phyloP scores from a whole-genome alignment of 2,113 vertebrate genomes.

The Ceuthmochares aereus region DNA sequence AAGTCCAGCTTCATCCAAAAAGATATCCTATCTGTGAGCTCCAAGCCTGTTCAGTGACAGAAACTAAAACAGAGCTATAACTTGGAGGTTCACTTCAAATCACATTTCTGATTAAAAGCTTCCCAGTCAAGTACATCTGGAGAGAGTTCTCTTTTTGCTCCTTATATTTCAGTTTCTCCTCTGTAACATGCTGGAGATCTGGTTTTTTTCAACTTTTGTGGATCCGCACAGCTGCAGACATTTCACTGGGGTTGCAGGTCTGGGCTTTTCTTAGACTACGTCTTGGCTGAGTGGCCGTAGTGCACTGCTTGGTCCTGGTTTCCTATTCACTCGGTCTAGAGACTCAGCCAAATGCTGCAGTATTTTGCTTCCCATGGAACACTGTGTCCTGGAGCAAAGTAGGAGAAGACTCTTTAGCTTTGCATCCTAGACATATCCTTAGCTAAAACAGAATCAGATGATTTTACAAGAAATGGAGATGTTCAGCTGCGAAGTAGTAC shows the following conservation, averaged over 20 bases:
- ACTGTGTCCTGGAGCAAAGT: background rate
- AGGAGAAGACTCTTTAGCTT: background rate
- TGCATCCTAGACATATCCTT: background rate
- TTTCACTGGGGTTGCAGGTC: background rate
- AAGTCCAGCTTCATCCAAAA: background rate
- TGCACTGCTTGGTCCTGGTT: background rate
- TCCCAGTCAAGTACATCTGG: background rate
- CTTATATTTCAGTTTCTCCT: background rate
- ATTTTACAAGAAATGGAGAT: background rate
- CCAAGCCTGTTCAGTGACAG: background rate
- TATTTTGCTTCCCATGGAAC: background rate
- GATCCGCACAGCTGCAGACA: background rate
- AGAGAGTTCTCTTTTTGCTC: background rate
- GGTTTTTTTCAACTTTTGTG: background rate
- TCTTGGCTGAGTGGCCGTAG: background rate
- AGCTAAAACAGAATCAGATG: background rate
- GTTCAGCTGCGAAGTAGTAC: background rate
- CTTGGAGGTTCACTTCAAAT: background rate
- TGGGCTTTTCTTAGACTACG: background rate
- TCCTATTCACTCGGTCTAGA: background rate
- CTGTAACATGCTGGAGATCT: background rate
- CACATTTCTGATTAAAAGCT: background rate
- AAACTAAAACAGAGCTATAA: background rate
- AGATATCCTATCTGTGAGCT: background rate
- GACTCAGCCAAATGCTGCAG: background rate